Base-by-base conservation (phyloP, 2,797 vertebrate genomes). In the Erethizon dorsatum region DNA sequence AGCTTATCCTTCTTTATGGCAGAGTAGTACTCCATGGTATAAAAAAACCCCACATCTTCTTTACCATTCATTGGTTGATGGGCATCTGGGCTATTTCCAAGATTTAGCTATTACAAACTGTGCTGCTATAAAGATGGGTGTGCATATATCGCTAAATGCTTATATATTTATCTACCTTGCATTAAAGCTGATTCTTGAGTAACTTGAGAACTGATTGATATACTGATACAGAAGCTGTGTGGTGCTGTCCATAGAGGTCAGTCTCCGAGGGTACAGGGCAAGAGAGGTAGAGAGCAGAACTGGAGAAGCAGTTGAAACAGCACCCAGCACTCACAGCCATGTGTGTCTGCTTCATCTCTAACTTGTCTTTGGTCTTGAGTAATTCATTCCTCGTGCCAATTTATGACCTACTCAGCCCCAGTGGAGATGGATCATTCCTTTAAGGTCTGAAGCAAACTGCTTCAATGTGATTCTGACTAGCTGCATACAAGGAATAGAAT, bases 271-370 rank as follows among this genome's bases (percentile, higher is more conserved):
- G 6, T 6, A 20, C 3, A 71, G 22, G 28, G 28, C 31, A 61
- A 6, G 24, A 80, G 52, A 63, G 13, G 15, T 26, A 3, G 37
- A 71, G 5, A 75, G 7, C 0, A 7, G 84, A 45, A 9, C 26
- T 8, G 18, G 50, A 69, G 12, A 57, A 14, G 3, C 4, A 14
- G 3, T 5, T 31, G 12, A 11, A n/a, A 75, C 71, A n/a, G 17
- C 18, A 10, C 12, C 15, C 6, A 77, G 31, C 20, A 28, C 8
- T 2, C 9, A 0, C 0, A 22, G 45, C 8, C 15, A 8, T 3
- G 10, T 5, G 37, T 28, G 12, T 5, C 69, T 31, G 1, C n/a
- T 22, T 33, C 26, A 33, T 12, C 15, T 71, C 14, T 45, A 20
- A 5, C 37, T 31, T 59, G 17, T 3, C 9, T 26, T 78, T 41